Evolutionary conservation across 2,888 invertebrate species (phyloP).

Genomic region (Dusona sp.): DNA sequence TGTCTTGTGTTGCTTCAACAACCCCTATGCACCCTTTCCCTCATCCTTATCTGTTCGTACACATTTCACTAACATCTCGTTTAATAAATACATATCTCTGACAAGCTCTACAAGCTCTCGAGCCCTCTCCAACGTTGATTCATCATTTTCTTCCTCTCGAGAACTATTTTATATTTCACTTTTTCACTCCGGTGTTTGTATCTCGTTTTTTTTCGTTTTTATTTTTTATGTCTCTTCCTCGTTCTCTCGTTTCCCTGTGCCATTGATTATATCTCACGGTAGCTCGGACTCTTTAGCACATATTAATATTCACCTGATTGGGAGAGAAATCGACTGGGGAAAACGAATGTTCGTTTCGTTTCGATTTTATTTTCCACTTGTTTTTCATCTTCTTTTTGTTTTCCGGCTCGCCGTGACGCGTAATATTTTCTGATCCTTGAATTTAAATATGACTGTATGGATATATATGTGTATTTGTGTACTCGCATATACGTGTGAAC

Average conservation of each 20-base stretch:
- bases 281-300: constrained; percentile 42
- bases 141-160: constrained; percentile 29
- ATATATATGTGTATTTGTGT: not conserved
- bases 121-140: constrained; percentile 46
- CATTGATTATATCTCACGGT: constrained; percentile 40
- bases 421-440: constrained; percentile 55
- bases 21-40: not conserved
- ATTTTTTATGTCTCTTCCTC: not conserved
- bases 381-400: constrained; percentile 27
- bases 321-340: constrained; percentile 58
- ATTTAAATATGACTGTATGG: constrained; percentile 22
- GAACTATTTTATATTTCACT: constrained; percentile 33
- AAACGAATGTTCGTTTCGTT: constrained; percentile 60
- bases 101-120: constrained; percentile 45
- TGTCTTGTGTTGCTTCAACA: constrained; percentile 8
- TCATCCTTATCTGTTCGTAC: constrained; percentile 52
- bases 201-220: constrained; percentile 23
- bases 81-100: constrained; percentile 64
- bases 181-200: not conserved
- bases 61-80: constrained; percentile 52
- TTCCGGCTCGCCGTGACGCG: constrained; percentile 42
- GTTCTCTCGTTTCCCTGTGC: constrained; percentile 18
- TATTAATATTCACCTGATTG: constrained; percentile 63
- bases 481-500: not conserved
- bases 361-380: constrained; percentile 41